Evolutionary conservation across 2,797 vertebrate genomes (phyloP).

Genomic region (Stomatorhinus walkeri): DNA sequence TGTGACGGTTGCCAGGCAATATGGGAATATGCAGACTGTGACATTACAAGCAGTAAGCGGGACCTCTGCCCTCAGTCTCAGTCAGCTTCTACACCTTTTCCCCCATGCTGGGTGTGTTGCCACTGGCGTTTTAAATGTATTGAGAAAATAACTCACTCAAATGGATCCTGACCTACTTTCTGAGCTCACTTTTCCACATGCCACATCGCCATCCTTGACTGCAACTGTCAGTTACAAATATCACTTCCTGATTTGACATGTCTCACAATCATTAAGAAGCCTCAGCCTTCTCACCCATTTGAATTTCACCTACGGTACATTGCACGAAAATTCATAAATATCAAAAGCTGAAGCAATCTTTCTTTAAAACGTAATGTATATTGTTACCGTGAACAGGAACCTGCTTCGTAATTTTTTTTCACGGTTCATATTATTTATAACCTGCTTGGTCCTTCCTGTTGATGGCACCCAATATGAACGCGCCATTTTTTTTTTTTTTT

Average conservation of each 20-base stretch:
- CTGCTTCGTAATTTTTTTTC: slow-evolving; percentile 3
- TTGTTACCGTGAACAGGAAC: background rate
- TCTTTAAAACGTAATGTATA: background rate
- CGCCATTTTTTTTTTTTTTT: slow-evolving; percentile 30
- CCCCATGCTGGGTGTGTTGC: background rate
- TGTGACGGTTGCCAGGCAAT: background rate
- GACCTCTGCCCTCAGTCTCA: background rate
- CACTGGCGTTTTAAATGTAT: background rate
- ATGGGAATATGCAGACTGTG: background rate
- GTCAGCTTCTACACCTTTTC: background rate
- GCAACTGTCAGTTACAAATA: background rate
- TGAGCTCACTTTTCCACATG: background rate
- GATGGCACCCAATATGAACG: slow-evolving; percentile 24
- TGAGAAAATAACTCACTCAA: slow-evolving; percentile 4
- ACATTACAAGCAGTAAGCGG: background rate
- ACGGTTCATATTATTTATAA: slow-evolving; percentile 15
- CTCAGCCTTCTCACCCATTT: background rate
- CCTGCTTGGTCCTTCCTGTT: slow-evolving; percentile 13
- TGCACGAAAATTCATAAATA: slow-evolving; percentile 24
- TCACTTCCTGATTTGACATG: background rate
- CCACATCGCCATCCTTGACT: background rate
- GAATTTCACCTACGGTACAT: background rate
- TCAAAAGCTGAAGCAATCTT: slow-evolving; percentile 8
- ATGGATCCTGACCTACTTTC: slow-evolving; percentile 8
- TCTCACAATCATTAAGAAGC: slow-evolving; percentile 7